Evolutionary conservation across 2,113 vertebrate species (phyloP).

Genomic region (Elephas maximus): DNA sequence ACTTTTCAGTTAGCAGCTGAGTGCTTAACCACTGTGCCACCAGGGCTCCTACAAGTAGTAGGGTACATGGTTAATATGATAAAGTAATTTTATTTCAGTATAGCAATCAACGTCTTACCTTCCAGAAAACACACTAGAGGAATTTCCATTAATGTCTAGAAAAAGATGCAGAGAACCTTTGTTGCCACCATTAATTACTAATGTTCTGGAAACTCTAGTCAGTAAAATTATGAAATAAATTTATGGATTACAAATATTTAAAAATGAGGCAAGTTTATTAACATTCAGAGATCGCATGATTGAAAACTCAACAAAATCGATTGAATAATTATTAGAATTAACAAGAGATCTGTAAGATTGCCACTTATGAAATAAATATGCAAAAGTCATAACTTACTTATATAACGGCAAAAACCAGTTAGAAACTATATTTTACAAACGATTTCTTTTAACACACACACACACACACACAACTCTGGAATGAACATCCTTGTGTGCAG

Average conservation of each 20-base stretch:
- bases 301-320: not conserved
- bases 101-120: not conserved
- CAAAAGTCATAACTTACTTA: not conserved
- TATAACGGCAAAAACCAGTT: not conserved
- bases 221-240: not conserved
- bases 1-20: no score
- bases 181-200: not conserved
- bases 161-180: not conserved
- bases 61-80: not conserved
- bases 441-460: not conserved
- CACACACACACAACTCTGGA: no score
- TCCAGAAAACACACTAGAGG: not conserved
- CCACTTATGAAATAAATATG: not conserved
- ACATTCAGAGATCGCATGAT: not conserved
- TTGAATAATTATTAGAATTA: not conserved
- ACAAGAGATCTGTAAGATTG: not conserved
- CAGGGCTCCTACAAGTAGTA: not conserved
- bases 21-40: no score
- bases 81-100: not conserved
- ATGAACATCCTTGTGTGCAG: no score
- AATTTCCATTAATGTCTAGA: not conserved
- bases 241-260: not conserved
- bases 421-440: not conserved
- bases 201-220: not conserved
- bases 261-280: not conserved